A percentile compares a stretch with the other conserved stretches of the same genome.
Conservation (phyloP, 30 jellyfish, hydroid and myxozoan species). For the Hydra vulgaris region DNA sequence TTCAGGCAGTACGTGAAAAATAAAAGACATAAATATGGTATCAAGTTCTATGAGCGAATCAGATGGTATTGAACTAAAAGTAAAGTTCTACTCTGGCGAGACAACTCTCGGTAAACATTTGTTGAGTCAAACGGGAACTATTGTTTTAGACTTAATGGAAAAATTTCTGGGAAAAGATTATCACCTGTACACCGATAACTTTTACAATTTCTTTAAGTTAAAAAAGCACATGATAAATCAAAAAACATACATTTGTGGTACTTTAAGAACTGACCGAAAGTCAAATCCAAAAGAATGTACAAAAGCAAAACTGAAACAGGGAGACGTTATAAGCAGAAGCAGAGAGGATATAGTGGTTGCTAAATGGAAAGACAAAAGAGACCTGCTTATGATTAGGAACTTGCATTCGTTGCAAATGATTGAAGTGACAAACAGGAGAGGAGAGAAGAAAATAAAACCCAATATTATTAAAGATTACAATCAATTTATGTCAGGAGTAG, state of each 20-base stretch:
- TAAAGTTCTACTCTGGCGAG: slow-evolving; percentile 15
- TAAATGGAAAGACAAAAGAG: slow-evolving; percentile 18
- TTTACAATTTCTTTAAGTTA: background rate
- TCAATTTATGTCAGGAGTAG: too few relatives aligned
- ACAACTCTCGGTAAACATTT: slow-evolving; percentile 1
- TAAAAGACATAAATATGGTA: slow-evolving; percentile 20
- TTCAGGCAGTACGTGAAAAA: slow-evolving; percentile 27
- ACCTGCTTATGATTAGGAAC: slow-evolving; percentile 12
- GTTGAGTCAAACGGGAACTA: slow-evolving; percentile 20
- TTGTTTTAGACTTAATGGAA: slow-evolving; percentile 14
- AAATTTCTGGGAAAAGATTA: slow-evolving; percentile 10
- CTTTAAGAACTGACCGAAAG: slow-evolving; percentile 9
- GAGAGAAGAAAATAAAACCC: too few relatives aligned
- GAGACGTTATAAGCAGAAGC: background rate
- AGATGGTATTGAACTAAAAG: slow-evolving; percentile 20
- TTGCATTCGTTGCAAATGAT: too few relatives aligned
- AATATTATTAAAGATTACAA: too few relatives aligned
- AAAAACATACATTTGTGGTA: slow-evolving; percentile 2
- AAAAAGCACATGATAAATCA: background rate
- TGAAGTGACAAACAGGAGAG: too few relatives aligned
- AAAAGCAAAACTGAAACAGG: slow-evolving; percentile 1
- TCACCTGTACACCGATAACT: slow-evolving; percentile 15
- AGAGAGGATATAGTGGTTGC: background rate
- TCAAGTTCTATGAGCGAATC: slow-evolving; percentile 14
- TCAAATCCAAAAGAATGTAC: background rate